Conservation (phyloP, 2,888 invertebrate genomes). For the Epinotia demarniana region DNA sequence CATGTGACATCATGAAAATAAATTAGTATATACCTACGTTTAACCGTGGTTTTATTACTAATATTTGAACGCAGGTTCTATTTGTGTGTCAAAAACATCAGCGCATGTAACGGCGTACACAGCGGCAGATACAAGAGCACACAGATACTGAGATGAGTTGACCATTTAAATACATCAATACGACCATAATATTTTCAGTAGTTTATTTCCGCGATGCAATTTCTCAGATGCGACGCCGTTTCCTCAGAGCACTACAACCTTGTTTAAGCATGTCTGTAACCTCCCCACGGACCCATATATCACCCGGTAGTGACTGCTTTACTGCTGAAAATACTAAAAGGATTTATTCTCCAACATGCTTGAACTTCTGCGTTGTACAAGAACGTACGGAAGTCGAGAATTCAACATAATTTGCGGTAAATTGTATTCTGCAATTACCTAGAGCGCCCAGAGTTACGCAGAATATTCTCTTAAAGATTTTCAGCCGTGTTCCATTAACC, state of each 20-base stretch:
- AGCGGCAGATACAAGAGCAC: too few species aligned
- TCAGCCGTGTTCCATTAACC: too few species aligned
- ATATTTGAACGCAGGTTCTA: too few species aligned
- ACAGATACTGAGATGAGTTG: too few species aligned
- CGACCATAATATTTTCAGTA: neutral
- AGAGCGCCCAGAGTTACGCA: too few species aligned
- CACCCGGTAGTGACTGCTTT: neutral
- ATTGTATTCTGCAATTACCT: too few species aligned
- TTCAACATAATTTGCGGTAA: neutral
- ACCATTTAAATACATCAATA: neutral
- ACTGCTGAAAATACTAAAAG: constrained; percentile 4
- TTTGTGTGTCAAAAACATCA: too few species aligned
- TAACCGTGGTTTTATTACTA: too few species aligned
- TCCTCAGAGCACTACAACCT: neutral
- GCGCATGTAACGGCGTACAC: too few species aligned
- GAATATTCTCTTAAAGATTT: too few species aligned
- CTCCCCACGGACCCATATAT: constrained; percentile 1
- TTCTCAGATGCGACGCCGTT: neutral
- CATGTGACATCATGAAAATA: too few species aligned
- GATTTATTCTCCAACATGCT: constrained; percentile 2
- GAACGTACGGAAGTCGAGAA: neutral
- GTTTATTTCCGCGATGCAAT: neutral
- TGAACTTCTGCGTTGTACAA: neutral
- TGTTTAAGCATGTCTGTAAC: neutral
- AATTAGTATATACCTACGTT: too few species aligned